phyloP scores from a whole-genome alignment of 2,888 invertebrate genomes.

The Corythucha ciliata region DNA sequence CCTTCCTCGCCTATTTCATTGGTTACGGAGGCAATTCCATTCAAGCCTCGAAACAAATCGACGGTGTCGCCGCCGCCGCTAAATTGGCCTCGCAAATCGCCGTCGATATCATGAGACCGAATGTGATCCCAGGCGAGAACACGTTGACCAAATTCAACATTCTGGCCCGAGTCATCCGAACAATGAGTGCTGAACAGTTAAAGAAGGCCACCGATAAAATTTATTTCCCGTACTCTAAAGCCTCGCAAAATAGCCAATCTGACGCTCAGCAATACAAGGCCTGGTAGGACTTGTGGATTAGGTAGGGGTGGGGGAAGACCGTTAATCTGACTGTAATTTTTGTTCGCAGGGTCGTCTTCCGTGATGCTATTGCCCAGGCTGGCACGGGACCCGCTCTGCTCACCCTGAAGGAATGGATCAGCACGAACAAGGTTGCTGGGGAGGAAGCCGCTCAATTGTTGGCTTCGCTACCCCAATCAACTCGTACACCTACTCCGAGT shows the following conservation, averaged over 20 bases:
- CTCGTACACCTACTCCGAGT: constrained; percentile 55
- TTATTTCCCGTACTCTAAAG: constrained; percentile 42
- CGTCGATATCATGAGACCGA: constrained; percentile 50
- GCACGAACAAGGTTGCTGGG: constrained; percentile 46
- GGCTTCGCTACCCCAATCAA: constrained; percentile 46
- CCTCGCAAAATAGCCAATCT: constrained; percentile 40
- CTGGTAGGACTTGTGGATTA: constrained; percentile 43
- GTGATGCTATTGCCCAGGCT: constrained; percentile 48
- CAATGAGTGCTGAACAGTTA: constrained; percentile 54
- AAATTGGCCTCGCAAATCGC: constrained; percentile 50
- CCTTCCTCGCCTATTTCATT: constrained; percentile 44
- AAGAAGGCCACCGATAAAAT: constrained; percentile 48
- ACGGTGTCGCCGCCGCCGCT: constrained; percentile 37
- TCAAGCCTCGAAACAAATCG: constrained; percentile 31
- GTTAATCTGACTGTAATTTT: not conserved
- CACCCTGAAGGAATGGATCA: constrained; percentile 52
- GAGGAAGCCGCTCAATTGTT: constrained; percentile 54
- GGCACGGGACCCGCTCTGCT: constrained; percentile 58
- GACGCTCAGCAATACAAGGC: constrained; percentile 42
- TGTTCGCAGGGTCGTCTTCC: constrained; percentile 44
- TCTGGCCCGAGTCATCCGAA: constrained; percentile 49
- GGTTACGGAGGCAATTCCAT: constrained; percentile 46
- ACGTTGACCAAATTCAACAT: constrained; percentile 55
- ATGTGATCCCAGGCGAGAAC: constrained; percentile 48
- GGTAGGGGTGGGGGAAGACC: not conserved